Evolutionary conservation across 2,113 vertebrate species (phyloP).

Genomic region (Excalfactoria chinensis): DNA sequence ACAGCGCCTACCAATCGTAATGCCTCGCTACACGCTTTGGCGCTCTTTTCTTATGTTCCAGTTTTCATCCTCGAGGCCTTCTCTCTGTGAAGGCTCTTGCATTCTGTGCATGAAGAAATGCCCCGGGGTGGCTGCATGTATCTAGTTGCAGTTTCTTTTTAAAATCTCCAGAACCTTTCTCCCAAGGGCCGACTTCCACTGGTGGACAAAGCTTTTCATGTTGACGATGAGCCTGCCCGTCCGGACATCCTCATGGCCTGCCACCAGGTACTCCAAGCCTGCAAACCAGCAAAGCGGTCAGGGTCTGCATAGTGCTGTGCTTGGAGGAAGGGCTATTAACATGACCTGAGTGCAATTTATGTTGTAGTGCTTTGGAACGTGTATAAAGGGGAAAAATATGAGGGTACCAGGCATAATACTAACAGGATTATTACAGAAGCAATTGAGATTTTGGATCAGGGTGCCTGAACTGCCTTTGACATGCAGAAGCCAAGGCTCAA

Average conservation of each 20-base stretch:
- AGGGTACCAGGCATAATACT: not conserved
- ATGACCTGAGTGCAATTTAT: not conserved
- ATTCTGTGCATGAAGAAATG: constrained; percentile 63
- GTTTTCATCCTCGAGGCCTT: constrained; percentile 73
- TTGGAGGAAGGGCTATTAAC: not conserved
- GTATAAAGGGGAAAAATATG: not conserved
- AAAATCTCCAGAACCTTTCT: constrained; percentile 91
- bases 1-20: constrained; percentile 46
- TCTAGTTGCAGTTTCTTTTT: constrained; percentile 89
- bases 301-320: not conserved
- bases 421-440: not conserved
- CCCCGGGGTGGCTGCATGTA: not conserved
- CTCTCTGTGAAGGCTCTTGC: constrained; percentile 50
- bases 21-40: constrained; percentile 68
- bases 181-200: constrained; percentile 90
- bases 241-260: constrained; percentile 89
- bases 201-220: constrained; percentile 98
- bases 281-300: constrained; percentile 46
- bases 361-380: not conserved
- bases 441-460: not conserved
- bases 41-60: constrained; percentile 78
- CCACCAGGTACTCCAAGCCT: constrained; percentile 94
- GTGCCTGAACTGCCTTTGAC: not conserved
- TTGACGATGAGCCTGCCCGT: constrained; percentile 90
- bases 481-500: not conserved